Evolutionary conservation across 2,888 invertebrate genomes (phyloP).

Genomic region (Leucoptera coffeella): DNA sequence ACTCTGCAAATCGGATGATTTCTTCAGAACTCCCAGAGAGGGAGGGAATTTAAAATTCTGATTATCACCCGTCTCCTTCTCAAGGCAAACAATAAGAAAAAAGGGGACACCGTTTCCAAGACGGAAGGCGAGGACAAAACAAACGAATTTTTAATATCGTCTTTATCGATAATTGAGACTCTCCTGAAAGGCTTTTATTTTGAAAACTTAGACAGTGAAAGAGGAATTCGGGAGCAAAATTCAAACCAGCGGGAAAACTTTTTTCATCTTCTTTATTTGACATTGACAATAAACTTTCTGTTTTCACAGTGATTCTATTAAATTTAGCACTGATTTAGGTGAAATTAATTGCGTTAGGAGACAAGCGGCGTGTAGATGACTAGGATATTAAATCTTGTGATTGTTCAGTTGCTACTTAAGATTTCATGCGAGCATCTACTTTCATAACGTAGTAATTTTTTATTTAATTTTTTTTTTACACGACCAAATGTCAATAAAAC

Average conservation of each 20-base stretch:
- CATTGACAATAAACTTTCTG: constrained; percentile 50
- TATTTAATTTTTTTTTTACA: too few species aligned
- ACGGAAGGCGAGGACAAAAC: constrained; percentile 48
- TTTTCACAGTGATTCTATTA: constrained; percentile 46
- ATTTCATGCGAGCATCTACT: too few species aligned
- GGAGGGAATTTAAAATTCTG: constrained; percentile 42
- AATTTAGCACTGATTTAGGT: constrained; percentile 38
- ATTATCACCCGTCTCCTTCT: constrained; percentile 41
- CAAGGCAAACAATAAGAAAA: constrained; percentile 45
- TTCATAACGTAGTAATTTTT: too few species aligned
- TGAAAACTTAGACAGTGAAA: constrained; percentile 49
- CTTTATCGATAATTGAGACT: constrained; percentile 54
- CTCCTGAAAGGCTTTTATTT: constrained; percentile 50
- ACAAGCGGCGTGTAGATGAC: constrained; percentile 34
- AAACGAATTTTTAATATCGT: constrained; percentile 54
- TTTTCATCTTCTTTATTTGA: constrained; percentile 54
- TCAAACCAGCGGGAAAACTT: constrained; percentile 47
- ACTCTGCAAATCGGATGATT: constrained; percentile 41
- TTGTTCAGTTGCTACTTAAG: too few species aligned
- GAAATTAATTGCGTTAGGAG: constrained; percentile 31
- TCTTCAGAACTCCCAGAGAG: constrained; percentile 27
- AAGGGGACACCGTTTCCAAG: constrained; percentile 37
- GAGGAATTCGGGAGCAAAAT: constrained; percentile 47
- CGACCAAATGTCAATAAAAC: too few species aligned
- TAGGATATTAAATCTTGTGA: constrained; percentile 23